Evolutionary conservation across 1,140 invertebrate genomes (phyloP).

Genomic region (Ctenoplectra terminalis): DNA sequence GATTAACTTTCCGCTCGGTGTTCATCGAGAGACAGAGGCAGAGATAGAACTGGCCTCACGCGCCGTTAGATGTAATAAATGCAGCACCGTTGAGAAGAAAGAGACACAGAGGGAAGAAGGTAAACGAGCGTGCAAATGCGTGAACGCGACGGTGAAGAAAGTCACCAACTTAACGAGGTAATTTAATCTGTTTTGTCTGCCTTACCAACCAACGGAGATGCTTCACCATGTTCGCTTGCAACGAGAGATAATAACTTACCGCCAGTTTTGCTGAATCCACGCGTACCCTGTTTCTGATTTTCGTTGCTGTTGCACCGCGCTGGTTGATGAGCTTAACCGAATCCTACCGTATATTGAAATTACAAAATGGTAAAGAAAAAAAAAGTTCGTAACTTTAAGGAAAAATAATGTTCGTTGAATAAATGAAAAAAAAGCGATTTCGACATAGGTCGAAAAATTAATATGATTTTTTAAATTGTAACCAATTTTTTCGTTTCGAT

Average conservation of each 20-base stretch:
- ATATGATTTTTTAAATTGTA: too few relatives aligned
- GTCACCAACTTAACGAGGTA: slow-evolving; percentile 51
- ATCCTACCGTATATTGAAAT: too few relatives aligned
- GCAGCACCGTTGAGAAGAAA: background rate
- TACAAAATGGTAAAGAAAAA: too few relatives aligned
- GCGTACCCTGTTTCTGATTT: slow-evolving; percentile 11
- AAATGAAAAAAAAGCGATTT: too few relatives aligned
- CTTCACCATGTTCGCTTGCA: slow-evolving; percentile 37
- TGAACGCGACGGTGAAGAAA: slow-evolving; percentile 19
- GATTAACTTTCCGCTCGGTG: background rate
- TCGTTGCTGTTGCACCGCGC: background rate
- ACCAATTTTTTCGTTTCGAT: too few relatives aligned
- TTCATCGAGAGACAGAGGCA: background rate
- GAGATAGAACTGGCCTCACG: slow-evolving; percentile 1
- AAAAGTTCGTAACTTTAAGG: too few relatives aligned
- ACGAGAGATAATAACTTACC: slow-evolving; percentile 55
- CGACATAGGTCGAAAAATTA: too few relatives aligned
- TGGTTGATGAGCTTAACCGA: background rate
- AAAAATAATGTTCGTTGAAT: too few relatives aligned
- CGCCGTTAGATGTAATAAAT: slow-evolving; percentile 40
- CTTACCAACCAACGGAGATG: slow-evolving; percentile 15
- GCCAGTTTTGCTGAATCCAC: slow-evolving; percentile 52
- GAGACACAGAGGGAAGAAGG: slow-evolving; percentile 11
- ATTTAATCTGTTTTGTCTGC: slow-evolving; percentile 60
- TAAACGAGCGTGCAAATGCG: slow-evolving; percentile 38